A percentile compares a stretch with the other conserved stretches of the same genome.
Conservation (phyloP, 2,888 invertebrate species). For the Lasioglossum oenotherae region DNA sequence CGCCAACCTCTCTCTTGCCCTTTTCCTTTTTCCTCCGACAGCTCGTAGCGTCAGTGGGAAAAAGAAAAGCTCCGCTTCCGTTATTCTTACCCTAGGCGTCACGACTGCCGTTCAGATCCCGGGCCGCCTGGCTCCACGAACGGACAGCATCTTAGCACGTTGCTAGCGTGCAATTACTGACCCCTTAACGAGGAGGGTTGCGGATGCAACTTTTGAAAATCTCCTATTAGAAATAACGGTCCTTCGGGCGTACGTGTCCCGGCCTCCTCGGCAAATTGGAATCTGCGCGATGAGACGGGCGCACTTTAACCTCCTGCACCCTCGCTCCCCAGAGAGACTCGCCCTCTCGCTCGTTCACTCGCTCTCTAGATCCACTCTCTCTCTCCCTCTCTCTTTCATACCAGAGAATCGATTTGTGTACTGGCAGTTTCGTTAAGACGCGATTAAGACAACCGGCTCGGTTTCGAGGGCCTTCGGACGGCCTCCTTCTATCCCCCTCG, state of each 20-base stretch:
- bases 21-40: slow-evolving; percentile 32
- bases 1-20: slow-evolving; percentile 21
- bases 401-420: slow-evolving; percentile 55
- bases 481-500: neutral
- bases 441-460: slow-evolving; percentile 34
- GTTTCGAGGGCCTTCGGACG: neutral
- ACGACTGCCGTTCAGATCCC: slow-evolving; percentile 23
- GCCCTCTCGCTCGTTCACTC: neutral
- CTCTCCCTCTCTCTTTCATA: neutral
- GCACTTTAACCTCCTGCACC: slow-evolving; percentile 26
- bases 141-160: slow-evolving; percentile 77
- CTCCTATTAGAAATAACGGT: slow-evolving; percentile 83
- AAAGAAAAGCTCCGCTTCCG: slow-evolving; percentile 5
- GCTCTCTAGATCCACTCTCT: neutral
- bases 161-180: slow-evolving; percentile 81
- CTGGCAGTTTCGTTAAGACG: slow-evolving; percentile 47
- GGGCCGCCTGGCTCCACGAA: slow-evolving; percentile 39
- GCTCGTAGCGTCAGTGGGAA: slow-evolving; percentile 14
- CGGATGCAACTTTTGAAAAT: slow-evolving; percentile 82
- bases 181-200: slow-evolving; percentile 78
- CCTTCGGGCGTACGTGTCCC: slow-evolving; percentile 74
- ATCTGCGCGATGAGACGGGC: slow-evolving; percentile 62
- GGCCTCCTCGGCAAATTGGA: slow-evolving; percentile 72
- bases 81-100: slow-evolving; percentile 27
- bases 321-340: neutral